Base-by-base conservation (phyloP, 2,797 vertebrate species). In the Champsocephalus esox region DNA sequence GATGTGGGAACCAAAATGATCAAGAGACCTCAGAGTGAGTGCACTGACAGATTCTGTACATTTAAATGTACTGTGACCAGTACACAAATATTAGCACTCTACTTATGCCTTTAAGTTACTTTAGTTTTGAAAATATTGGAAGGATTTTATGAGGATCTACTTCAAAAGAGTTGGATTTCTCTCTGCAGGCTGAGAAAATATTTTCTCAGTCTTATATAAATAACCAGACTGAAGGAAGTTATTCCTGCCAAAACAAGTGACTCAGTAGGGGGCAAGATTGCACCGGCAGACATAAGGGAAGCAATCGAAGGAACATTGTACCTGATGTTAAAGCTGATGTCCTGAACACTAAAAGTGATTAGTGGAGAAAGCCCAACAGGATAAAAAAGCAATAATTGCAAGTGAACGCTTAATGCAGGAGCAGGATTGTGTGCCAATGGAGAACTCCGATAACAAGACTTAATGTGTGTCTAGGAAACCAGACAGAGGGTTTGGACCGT, bases 191-290 rank as follows among this genome's bases (percentile, higher is more conserved):
- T 54, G 34, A 38, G 48, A 62, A 55, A 38, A 86, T 84, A 70
- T 79, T 87, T 84, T 85, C 59, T 76, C 28, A 68, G 78, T 70
- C 72, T 71, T 72, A 46, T 87, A 87, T 89, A 91, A 90, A 92
- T 89, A 88, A 87, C 75, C 77, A 65, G 80, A 78, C 78, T 71
- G 83, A 76, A 87, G 85, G 87, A 88, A 79, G 81, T 68, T 46
- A 21, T 79, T 87, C 55, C 69, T 77, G 89, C 87, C 91, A 91
- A 81, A 79, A 79, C 62, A 87, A 85, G 86, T 84, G 74, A 81
- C 78, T 92, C 89, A 80, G 81, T 77, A 52, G 81, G 83, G 87
- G 81, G 79, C 73, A 80, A 86, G 86, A 83, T 66, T 73, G 81
- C 63, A 56, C 71, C 46, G 82, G 79, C 57, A 67, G 83, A 79